A percentile compares a stretch with the other conserved stretches of the same genome.
These are phyloP conservation scores for Trilocha varians DNA, from an alignment of 2,888 invertebrate genomes.

Conservation along the genomic window DNA sequence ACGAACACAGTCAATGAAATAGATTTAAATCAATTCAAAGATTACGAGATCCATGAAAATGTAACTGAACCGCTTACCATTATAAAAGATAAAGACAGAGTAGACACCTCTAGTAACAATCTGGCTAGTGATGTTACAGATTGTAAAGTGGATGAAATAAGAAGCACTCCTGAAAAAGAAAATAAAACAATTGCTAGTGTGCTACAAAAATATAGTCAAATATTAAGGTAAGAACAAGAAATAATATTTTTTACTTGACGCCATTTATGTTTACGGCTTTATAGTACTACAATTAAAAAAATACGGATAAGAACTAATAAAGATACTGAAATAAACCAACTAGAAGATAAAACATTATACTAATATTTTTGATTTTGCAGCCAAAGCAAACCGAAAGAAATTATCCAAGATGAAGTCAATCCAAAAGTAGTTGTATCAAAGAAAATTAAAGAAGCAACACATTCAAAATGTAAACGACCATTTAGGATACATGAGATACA, in stretches of 20 bases:
- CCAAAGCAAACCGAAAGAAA: slow-evolving; percentile 9
- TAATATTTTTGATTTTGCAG: slow-evolving; percentile 15
- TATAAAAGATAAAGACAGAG: too few species aligned
- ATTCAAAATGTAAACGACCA: slow-evolving; percentile 29
- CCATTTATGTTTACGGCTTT: too few species aligned
- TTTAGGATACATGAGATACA: slow-evolving; percentile 50
- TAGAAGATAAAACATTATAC: too few species aligned
- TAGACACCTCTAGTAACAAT: too few species aligned
- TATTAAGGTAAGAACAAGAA: slow-evolving; percentile 27
- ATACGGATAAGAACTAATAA: too few species aligned
- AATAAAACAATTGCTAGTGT: slow-evolving; percentile 26
- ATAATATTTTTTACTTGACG: slow-evolving; percentile 1
- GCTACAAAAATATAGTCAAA: slow-evolving; percentile 39
- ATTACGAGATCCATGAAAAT: background rate
- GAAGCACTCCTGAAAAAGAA: slow-evolving; percentile 2
- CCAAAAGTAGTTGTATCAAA: slow-evolving; percentile 4
- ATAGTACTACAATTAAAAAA: too few species aligned
- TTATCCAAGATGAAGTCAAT: slow-evolving; percentile 4
- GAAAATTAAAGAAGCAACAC: slow-evolving; percentile 5
- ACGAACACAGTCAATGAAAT: background rate
- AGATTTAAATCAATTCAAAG: background rate
- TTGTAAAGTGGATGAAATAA: background rate
- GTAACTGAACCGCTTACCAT: background rate
- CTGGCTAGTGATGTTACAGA: background rate
- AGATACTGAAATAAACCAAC: too few species aligned